Base-by-base conservation (phyloP, 2,797 vertebrate species). In the Microctenopoma lineatum region DNA sequence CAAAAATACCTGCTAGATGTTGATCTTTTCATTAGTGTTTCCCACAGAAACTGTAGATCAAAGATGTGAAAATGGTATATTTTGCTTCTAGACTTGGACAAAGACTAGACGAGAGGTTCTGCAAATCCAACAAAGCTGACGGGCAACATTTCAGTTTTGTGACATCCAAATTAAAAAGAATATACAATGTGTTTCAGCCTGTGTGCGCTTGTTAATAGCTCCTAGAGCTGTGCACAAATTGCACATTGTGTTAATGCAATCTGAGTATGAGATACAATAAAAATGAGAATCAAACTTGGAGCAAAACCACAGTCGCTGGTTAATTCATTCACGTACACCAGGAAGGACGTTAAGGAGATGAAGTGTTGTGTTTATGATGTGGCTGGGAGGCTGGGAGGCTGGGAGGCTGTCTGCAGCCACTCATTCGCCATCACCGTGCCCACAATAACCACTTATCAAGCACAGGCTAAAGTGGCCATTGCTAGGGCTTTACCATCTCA, bases 11-110 rank as follows among this genome's bases (percentile, higher is more conserved):
- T 86, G 86, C 86, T 84, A 80, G 66, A 84, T 82, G 85, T 71
- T 73, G 80, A 81, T 89, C 86, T 86, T 88, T 89, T 88, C 84
- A 92, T 90, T 88, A 86, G 72, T 8, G 68, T 5, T 32, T 67
- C 71, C 78, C 86, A 63, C 27, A 69, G 66, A 86, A 87, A 77
- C 68, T 63, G 63, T 50, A 64, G 73, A 83, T 85, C 58, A 79
- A 63, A 72, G 36, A 66, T 54, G 42, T 51, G 13, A 36, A 60
- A 77, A 74, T 53, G 7, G 3, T 41, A n/a, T 21, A 52, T 45
- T 64, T 56, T 13, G 32, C 59, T 48, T 41, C 29, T 11, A 52
- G 27, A 57, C 52, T 56, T 47, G 5, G 15, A 41, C 26, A 36
- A 61, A 53, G 10, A 34, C 15, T 9, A 8, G 18, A 51, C 0